Base-by-base conservation (phyloP, 2,888 invertebrate genomes). In the Folsomia candida region DNA sequence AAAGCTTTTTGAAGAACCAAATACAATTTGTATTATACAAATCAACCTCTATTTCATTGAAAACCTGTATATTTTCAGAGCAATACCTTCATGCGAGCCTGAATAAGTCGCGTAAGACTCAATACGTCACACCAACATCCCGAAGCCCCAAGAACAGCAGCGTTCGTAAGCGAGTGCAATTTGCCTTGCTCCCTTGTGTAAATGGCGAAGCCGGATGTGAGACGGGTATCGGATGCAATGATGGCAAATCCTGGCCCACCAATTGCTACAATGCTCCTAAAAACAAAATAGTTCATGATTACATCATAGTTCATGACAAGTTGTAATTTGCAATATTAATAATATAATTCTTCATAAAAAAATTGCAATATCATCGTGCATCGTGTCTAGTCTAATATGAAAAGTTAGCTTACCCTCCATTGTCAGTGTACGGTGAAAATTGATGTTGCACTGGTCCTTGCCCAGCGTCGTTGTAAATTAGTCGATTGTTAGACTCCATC, bases 91-190 rank as follows among this genome's bases (percentile, higher is more conserved):
- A 97, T 89, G 70, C 94, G 88, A 68, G 94, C 92, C 77, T 89
- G 87, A 29, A 97, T 83, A 75, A 94, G 85, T 77, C 93, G 88
- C 11, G 94, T 94, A 62, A 99, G 85, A 0, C 97, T 94, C 22
- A 97, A 85, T 2, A 94, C 93, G 84, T 99, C 99, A 81, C 97
- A 97, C 93, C 98, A 97, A 84, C 98, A 99, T 24, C 98, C 98
- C 25, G 94, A 90, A 69, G 94, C 93, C 0, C 94, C 97, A n/a
- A 99, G 85, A 51, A 98, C 90, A 0, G 96, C 95, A 63, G 87
- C 88, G 0, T 89, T 85, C 0, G 94, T 92, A 79, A 97, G 84
- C 76, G 88, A 86, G 81, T 94, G 94, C 11, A 96, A 85, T 83
- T 97, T 97, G 76, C 91, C 90, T 82, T 94, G 93, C 69, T 93